Conservation (phyloP, 2,797 vertebrate genomes). For the Sphenodon punctatus region DNA sequence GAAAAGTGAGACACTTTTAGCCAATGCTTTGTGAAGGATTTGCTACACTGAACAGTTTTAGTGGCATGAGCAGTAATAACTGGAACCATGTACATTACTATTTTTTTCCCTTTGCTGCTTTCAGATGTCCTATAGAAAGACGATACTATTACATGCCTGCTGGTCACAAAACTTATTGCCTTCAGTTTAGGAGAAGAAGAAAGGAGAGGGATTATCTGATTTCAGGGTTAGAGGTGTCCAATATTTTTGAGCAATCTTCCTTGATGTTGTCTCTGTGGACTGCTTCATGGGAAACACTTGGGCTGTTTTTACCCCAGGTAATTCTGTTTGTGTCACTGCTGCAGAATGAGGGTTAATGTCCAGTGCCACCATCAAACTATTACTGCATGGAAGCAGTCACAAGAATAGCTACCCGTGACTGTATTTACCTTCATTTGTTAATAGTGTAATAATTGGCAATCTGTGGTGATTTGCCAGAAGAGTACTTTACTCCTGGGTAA, state of each 20-base stretch:
- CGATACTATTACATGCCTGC: background rate
- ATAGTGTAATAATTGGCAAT: too few relatives aligned
- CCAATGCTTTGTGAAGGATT: conserved; percentile 32
- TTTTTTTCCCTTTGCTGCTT: conserved; percentile 31
- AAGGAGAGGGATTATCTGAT: background rate
- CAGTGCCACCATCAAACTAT: too few relatives aligned
- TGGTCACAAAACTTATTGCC: conserved; percentile 34
- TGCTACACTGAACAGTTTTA: conserved; percentile 28
- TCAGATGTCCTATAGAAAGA: conserved; percentile 13
- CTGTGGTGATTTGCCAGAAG: too few relatives aligned
- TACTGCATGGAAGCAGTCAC: too few relatives aligned
- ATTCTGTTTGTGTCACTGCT: too few relatives aligned
- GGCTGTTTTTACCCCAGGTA: too few relatives aligned
- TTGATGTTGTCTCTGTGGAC: background rate
- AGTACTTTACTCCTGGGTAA: too few relatives aligned
- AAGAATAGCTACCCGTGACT: too few relatives aligned
- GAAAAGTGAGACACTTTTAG: conserved; percentile 17
- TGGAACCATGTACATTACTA: conserved; percentile 27
- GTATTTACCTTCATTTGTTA: too few relatives aligned
- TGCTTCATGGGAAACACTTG: too few relatives aligned
- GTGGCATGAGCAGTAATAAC: conserved; percentile 50
- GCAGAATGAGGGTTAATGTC: too few relatives aligned
- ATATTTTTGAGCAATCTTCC: background rate
- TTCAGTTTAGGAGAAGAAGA: background rate
- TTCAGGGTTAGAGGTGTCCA: background rate